phyloP scores from a whole-genome alignment of 2,888 invertebrate genomes.

The Athalia circularis region DNA sequence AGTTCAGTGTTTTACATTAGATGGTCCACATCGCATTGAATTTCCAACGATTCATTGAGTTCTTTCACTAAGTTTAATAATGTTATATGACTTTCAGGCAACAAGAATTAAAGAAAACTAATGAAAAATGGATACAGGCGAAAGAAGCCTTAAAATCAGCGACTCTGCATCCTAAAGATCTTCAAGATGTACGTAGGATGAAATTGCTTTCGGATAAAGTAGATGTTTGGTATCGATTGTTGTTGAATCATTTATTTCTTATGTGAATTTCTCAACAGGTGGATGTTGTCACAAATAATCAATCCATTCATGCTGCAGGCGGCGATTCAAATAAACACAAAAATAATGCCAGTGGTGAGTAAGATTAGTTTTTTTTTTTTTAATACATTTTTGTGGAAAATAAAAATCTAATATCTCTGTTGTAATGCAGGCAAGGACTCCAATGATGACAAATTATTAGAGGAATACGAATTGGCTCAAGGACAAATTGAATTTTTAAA shows the following conservation, averaged over 20 bases:
- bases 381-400: conserved; percentile 22
- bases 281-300: conserved; percentile 50
- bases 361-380: conserved; percentile 45
- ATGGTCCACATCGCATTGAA: neutral
- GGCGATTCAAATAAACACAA: conserved; percentile 56
- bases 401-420: conserved; percentile 37
- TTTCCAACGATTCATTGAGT: neutral
- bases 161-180: conserved; percentile 66
- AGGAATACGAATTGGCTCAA: conserved; percentile 81
- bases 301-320: conserved; percentile 54
- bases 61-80: neutral
- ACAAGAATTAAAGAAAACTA: conserved; percentile 64
- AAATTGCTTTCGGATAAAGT: conserved; percentile 15
- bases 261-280: conserved; percentile 39
- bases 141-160: conserved; percentile 61
- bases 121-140: conserved; percentile 60
- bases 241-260: conserved; percentile 33
- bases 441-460: conserved; percentile 71
- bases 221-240: neutral
- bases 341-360: conserved; percentile 34
- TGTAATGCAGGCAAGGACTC: conserved; percentile 48
- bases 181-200: conserved; percentile 56
- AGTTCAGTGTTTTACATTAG: conserved; percentile 48
- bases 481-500: conserved; percentile 93
- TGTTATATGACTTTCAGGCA: conserved; percentile 59